Conservation (phyloP, 2,113 vertebrate species). For the Phaetusa simplex region DNA sequence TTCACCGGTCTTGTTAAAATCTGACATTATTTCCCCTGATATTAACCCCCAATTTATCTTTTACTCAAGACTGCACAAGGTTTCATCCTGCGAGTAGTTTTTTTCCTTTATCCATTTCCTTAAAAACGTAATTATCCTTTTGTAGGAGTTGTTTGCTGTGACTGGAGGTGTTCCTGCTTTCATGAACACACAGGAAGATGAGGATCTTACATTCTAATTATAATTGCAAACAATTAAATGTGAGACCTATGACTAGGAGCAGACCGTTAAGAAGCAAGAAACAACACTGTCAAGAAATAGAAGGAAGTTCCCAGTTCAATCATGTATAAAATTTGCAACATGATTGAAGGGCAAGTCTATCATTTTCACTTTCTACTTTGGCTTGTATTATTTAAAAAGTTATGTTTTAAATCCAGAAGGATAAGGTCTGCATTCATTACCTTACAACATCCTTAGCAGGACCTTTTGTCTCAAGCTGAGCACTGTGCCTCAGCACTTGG, state of each 20-base stretch:
- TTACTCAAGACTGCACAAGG: constrained; percentile 15
- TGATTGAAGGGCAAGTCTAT: neutral
- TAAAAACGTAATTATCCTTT: constrained; percentile 22
- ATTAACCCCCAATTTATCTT: constrained; percentile 33
- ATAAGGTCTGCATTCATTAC: constrained; percentile 20
- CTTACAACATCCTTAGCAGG: neutral
- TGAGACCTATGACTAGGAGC: neutral
- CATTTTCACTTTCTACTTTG: constrained; percentile 6
- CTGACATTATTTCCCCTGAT: constrained; percentile 5
- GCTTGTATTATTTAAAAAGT: constrained; percentile 34
- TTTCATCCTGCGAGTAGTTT: neutral
- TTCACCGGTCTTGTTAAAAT: constrained; percentile 25
- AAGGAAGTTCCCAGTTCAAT: neutral
- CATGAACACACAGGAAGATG: neutral
- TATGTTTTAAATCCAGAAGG: constrained; percentile 1
- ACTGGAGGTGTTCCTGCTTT: neutral
- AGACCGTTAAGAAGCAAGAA: neutral
- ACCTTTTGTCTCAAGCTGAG: neutral
- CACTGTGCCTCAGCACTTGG: neutral
- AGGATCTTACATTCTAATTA: constrained; percentile 15
- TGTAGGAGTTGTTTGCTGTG: constrained; percentile 5
- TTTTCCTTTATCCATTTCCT: constrained; percentile 10
- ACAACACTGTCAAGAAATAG: neutral
- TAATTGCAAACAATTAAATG: constrained; percentile 32
- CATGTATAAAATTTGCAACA: constrained; percentile 19